Evolutionary conservation across 1,140 invertebrate species (phyloP).

Genomic region (Physella acuta): DNA sequence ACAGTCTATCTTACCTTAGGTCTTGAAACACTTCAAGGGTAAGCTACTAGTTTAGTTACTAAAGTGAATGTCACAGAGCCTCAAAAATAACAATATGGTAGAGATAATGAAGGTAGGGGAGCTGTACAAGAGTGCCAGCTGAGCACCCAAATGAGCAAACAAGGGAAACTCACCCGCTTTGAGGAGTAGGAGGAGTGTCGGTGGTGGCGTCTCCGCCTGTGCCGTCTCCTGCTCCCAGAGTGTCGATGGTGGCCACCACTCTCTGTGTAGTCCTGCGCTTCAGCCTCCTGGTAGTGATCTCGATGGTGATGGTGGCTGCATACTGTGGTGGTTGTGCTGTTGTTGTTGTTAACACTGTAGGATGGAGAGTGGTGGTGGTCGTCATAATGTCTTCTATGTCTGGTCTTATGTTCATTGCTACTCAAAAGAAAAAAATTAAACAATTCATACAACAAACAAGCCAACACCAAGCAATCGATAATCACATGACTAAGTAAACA

Average conservation of each 20-base stretch:
- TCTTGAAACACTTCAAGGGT: too few relatives aligned
- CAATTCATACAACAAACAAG: background rate
- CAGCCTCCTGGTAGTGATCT: conserved; percentile 5
- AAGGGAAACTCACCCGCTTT: conserved; percentile 18
- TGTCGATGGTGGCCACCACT: conserved; percentile 11
- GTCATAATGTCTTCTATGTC: conserved; percentile 14
- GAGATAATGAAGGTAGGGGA: too few relatives aligned
- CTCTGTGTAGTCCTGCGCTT: conserved; percentile 8
- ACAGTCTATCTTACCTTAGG: too few relatives aligned
- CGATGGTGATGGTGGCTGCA: conserved; percentile 17
- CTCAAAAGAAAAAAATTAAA: background rate
- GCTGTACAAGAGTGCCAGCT: background rate
- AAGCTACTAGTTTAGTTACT: too few relatives aligned
- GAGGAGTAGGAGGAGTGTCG: conserved; percentile 1
- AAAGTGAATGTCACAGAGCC: too few relatives aligned
- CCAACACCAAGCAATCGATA: too few relatives aligned
- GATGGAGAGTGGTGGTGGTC: conserved; percentile 18
- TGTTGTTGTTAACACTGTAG: conserved; percentile 11
- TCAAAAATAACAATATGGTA: too few relatives aligned
- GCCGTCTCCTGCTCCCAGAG: conserved; percentile 21
- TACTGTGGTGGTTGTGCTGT: background rate
- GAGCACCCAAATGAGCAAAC: conserved; percentile 25
- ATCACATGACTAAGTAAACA: too few relatives aligned
- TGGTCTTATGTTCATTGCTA: conserved; percentile 1
- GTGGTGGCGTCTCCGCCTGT: conserved; percentile 17